Percentiles rank a stretch among this genome's conserved stretches.
Conservation (phyloP, 2,797 vertebrate species). For the Chelidonichthys spinosus region DNA sequence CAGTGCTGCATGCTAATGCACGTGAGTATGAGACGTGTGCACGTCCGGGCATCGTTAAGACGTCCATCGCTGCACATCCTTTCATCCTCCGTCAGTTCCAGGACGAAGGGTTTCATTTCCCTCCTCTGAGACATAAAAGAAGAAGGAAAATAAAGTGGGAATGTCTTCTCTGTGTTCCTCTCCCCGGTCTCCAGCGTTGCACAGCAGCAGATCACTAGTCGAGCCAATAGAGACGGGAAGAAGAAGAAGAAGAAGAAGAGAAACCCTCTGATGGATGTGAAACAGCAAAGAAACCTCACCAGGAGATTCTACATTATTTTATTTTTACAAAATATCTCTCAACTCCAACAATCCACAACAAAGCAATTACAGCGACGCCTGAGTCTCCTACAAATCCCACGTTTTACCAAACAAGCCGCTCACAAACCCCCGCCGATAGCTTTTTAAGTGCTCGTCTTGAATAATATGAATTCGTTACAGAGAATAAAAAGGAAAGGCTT, state of each 20-base stretch:
- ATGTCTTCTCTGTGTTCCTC: constrained; percentile 31
- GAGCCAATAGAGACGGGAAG: constrained; percentile 35
- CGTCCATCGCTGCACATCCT: not conserved
- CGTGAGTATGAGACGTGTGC: not conserved
- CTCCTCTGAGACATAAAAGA: constrained; percentile 12
- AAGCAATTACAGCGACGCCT: too few species aligned
- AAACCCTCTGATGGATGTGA: constrained; percentile 48
- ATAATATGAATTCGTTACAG: not conserved
- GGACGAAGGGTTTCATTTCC: constrained; percentile 11
- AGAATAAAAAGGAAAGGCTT: not conserved
- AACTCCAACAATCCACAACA: not conserved
- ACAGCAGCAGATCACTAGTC: constrained; percentile 46
- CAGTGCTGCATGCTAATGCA: not conserved
- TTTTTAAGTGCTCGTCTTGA: not conserved
- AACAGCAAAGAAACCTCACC: constrained; percentile 2
- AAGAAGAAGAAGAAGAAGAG: constrained; percentile 5
- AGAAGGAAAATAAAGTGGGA: constrained; percentile 9
- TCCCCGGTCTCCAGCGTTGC: constrained; percentile 51
- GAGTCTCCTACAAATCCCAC: too few species aligned
- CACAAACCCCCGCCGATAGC: not conserved
- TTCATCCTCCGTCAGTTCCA: constrained; percentile 11
- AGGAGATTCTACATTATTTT: constrained; percentile 60
- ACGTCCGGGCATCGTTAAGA: constrained; percentile 8
- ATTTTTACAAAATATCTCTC: constrained; percentile 24
- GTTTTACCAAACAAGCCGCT: not conserved